Base-by-base conservation (phyloP, 2,797 vertebrate species). In the Rhabdomys pumilio region DNA sequence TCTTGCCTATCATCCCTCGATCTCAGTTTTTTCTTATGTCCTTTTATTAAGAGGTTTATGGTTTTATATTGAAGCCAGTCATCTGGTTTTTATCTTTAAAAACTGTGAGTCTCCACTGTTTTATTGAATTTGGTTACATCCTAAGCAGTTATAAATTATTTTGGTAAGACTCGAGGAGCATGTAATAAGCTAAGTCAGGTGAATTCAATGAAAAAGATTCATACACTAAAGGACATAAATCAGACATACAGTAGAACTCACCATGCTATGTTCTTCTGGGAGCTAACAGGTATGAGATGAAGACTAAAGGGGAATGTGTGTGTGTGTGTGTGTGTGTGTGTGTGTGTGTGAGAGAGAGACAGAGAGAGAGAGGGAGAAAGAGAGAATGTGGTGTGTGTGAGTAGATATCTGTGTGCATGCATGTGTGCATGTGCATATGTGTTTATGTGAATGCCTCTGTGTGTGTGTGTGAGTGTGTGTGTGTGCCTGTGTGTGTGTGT, bases 21-120 rank as follows among this genome's bases (percentile, higher is more conserved):
- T 89, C 29, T 55, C 11, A 26, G 80, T 11, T 79, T 79, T 65
- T 77, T 29, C 7, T 11, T 10, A 6, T 26, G 41, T 79, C 53
- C 50, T 93, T 90, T 61, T 29, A 88, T 34, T 67, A 75, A 82
- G 50, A 89, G 31, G 77, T 38, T 84, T 93, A 69, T 24, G 85
- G 50, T 89, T 95, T 95, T 92, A 93, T 41, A 69, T 88, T 92
- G 76, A 90, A 92, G 88, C 67, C 10, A 83, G 34, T 83, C 67
- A 90, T 65, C 85, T 95, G 41, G 24, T 83, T 84, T 65, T 50
- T 89, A n/a, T 73, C 61, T 84, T 89, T 93, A 88, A 75, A 91
- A 92, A 76, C 50, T n/a, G 26, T 44, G 80, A 55, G n/a, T 81
- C 22, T 93, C 38, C 69, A 59, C 10, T 67, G 2, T 90, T 31